A percentile compares a stretch with the other conserved stretches of the same genome.
Evolutionary conservation across 2,113 vertebrate genomes (phyloP).

Genomic region (Scalopus aquaticus): DNA sequence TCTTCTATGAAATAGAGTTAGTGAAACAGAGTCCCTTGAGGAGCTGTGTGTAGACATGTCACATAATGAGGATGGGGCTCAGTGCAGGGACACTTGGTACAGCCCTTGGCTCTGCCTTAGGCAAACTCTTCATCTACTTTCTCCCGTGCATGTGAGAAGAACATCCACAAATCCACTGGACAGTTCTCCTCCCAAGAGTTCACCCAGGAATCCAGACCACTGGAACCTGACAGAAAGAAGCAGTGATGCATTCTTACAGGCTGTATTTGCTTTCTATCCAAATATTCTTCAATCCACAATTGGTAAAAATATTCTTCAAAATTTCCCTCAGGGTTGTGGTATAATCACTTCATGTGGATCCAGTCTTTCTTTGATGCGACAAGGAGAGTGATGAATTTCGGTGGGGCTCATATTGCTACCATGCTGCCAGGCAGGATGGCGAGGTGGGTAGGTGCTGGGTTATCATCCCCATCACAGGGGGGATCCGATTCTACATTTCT

Average conservation of each 20-base stretch:
- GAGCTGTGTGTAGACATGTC: not conserved
- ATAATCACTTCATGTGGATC: not conserved
- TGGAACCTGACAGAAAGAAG: slow-evolving; percentile 56
- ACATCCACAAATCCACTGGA: slow-evolving; percentile 34
- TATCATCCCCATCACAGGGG: too few species aligned
- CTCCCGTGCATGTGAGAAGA: slow-evolving; percentile 26
- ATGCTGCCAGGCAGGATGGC: too few species aligned
- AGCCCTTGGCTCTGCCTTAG: too few species aligned
- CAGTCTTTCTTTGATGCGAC: not conserved
- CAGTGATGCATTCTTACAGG: slow-evolving; percentile 26
- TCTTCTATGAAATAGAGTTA: not conserved
- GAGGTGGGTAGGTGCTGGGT: too few species aligned
- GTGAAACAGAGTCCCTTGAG: not conserved
- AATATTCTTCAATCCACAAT: slow-evolving; percentile 49
- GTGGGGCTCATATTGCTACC: not conserved
- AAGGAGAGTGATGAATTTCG: not conserved
- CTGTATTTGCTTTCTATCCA: slow-evolving; percentile 48
- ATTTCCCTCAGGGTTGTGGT: slow-evolving; percentile 50
- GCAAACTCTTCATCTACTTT: not conserved
- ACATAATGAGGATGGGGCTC: rapidly evolving
- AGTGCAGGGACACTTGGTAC: rapidly evolving
- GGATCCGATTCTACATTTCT: not conserved
- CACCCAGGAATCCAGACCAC: slow-evolving; percentile 43
- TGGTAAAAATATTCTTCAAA: slow-evolving; percentile 50
- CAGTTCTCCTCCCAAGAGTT: slow-evolving; percentile 44